These are phyloP conservation scores for Lota lota DNA, from an alignment of 2,113 vertebrate genomes.

Conservation along the genomic window DNA sequence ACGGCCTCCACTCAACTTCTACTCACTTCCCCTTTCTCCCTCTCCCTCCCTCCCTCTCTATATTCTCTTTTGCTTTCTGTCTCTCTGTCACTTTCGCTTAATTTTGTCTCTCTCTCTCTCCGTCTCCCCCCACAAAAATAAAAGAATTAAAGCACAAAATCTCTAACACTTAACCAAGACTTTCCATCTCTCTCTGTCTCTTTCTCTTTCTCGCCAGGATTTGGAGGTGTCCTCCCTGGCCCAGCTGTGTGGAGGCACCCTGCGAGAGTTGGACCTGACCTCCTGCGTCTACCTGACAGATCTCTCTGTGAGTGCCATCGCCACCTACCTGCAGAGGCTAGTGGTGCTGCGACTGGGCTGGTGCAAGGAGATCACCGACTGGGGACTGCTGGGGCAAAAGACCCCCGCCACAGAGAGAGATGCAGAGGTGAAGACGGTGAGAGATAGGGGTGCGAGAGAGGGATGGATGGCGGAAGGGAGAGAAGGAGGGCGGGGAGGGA, in stretches of 20 bases:
- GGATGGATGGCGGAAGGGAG: not conserved
- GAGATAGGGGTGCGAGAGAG: too few relatives aligned
- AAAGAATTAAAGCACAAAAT: too few relatives aligned
- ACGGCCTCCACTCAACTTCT: too few relatives aligned
- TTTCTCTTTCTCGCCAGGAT: conserved; percentile 62
- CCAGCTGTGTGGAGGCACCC: conserved; percentile 53
- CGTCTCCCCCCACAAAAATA: not conserved
- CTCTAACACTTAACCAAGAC: not conserved
- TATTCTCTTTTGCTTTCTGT: not conserved
- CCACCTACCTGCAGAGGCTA: conserved; percentile 70
- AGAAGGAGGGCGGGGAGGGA: not conserved
- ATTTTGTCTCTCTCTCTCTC: not conserved
- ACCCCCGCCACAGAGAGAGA: conserved; percentile 52
- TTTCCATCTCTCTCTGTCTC: not conserved
- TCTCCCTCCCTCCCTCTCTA: not conserved
- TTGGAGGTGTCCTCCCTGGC: conserved; percentile 68
- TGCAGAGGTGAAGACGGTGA: conserved; percentile 19
- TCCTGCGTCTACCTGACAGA: conserved; percentile 78
- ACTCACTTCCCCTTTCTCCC: too few relatives aligned
- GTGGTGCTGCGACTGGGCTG: conserved; percentile 75
- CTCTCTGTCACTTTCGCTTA: not conserved
- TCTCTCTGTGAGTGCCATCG: conserved; percentile 71
- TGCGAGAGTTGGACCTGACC: conserved; percentile 77
- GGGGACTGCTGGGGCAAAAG: conserved; percentile 78
- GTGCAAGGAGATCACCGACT: conserved; percentile 81